These are phyloP conservation scores for Yponomeuta sedellus DNA, from an alignment of 2,888 invertebrate genomes.

Conservation along the genomic window DNA sequence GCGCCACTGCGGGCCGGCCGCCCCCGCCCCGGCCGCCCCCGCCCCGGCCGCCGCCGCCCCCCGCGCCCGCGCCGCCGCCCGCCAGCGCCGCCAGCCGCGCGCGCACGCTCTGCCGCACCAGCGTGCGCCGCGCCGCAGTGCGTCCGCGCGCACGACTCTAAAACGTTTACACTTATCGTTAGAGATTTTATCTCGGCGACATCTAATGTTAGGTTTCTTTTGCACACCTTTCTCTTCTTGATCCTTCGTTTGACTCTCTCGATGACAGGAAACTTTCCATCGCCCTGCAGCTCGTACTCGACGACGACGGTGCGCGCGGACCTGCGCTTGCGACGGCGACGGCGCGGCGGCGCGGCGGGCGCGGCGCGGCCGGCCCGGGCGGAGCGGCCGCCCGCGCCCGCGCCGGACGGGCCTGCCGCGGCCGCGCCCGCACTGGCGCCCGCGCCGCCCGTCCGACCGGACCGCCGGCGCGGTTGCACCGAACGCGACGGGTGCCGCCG, in stretches of 20 bases:
- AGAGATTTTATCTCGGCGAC: no score
- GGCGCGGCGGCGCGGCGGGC: slow-evolving; percentile 22
- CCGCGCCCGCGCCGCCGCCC: slow-evolving; percentile 15
- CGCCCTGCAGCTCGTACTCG: slow-evolving; percentile 80
- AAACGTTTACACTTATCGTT: slow-evolving; percentile 3
- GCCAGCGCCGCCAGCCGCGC: slow-evolving; percentile 40
- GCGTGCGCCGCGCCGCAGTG: slow-evolving; percentile 59
- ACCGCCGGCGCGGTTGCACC: slow-evolving; percentile 28
- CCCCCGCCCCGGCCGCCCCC: slow-evolving; percentile 5
- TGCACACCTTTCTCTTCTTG: slow-evolving; percentile 50
- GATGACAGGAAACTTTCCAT: slow-evolving; percentile 78
- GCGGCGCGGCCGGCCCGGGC: slow-evolving; percentile 28
- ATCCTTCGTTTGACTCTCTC: slow-evolving; percentile 62
- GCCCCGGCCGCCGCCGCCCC: slow-evolving; percentile 14
- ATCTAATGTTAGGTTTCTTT: no score
- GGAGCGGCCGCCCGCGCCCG: slow-evolving; percentile 22
- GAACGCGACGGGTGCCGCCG: slow-evolving; percentile 32
- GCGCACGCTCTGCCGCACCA: slow-evolving; percentile 58
- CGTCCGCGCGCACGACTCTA: slow-evolving; percentile 45
- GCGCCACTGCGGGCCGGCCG: slow-evolving; percentile 32
- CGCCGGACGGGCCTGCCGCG: slow-evolving; percentile 12
- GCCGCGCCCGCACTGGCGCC: slow-evolving; percentile 34
- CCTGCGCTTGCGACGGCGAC: slow-evolving; percentile 48
- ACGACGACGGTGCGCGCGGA: slow-evolving; percentile 78
- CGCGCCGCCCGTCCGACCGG: not conserved